Base-by-base conservation (phyloP, 1,140 invertebrate species). In the Camponotus pennsylvanicus region DNA sequence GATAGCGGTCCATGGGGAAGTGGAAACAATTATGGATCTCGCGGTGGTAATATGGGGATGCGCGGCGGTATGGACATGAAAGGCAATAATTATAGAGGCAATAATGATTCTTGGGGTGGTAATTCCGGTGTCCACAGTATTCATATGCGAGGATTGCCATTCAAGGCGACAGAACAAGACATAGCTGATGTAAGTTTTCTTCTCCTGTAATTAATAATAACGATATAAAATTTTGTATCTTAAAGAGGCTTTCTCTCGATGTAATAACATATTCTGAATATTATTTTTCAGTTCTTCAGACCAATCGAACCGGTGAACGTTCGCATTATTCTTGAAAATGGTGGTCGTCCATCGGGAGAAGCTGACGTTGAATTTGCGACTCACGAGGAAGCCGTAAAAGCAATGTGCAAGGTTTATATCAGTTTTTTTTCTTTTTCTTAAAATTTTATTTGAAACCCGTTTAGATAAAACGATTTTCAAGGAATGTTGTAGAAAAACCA, bases 91-190 rank as follows among this genome's bases (percentile, higher is more conserved):
- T 93, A 93, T 66, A 92, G 93, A 67, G 92, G 93, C 4, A 94
- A 89, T 69, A 95, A 94, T 88, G 94, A 94, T 80, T 91, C 92
- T 85, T 93, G 92, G 93, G 94, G 93, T 66, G 94, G 94, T 13
- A 94, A 92, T 91, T 94, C 94, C 61, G 96, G 95, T 40, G 93
- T 96, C 40, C 97, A 98, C 92, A 97, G 97, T 91, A 97, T 99
- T 69, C 98, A 99, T 93, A 99, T 99, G 98, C 95, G 98, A 90
- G 98, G 98, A 3, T 95, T 99, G 71, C 98, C 98, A 8, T 98
- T 98, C 94, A 97, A 97, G 95, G 97, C 98, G 8, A 96, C 97
- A 1, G 97, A 98, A 91, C 96, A 96, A 92, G 98, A 98, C 92
- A 98, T 98, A 92, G 97, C 97, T 61, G 97, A 98, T 90, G 98